These are phyloP conservation scores for Clepsis dumicolana DNA, from an alignment of 2,888 invertebrate genomes.

Conservation along the genomic window DNA sequence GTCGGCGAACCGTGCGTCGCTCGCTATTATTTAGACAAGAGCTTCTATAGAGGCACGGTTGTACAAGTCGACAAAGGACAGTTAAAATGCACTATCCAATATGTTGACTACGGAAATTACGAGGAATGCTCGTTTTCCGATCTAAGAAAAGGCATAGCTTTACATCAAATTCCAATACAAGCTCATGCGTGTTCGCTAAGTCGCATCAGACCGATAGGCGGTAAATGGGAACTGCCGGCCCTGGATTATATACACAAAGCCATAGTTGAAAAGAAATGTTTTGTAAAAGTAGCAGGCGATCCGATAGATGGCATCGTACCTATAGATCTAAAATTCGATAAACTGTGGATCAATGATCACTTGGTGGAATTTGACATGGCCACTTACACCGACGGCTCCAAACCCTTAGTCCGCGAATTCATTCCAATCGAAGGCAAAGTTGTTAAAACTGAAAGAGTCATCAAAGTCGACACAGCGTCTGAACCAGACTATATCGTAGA, in stretches of 20 bases:
- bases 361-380: constrained; percentile 51
- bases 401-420: constrained; percentile 37
- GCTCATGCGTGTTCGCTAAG: constrained; percentile 81
- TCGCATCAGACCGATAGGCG: constrained; percentile 34
- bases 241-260: constrained; percentile 81
- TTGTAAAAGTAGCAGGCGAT: constrained; percentile 62
- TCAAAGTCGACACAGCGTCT: constrained; percentile 8
- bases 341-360: constrained; percentile 53
- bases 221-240: constrained; percentile 66
- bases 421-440: neutral
- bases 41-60: constrained; percentile 87
- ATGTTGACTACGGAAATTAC: constrained; percentile 91
- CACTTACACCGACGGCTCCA: constrained; percentile 47
- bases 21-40: constrained; percentile 82
- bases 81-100: constrained; percentile 56
- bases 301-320: constrained; percentile 47
- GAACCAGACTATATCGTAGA: constrained; percentile 45
- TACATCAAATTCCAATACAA: constrained; percentile 86
- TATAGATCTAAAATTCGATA: constrained; percentile 44
- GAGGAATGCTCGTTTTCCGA: constrained; percentile 82
- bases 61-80: constrained; percentile 19
- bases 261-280: constrained; percentile 75
- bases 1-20: constrained; percentile 87
- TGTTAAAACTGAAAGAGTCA: constrained; percentile 7
- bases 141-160: constrained; percentile 75